phyloP scores from a whole-genome alignment of 2,113 vertebrate species.

The Hippoglossus stenolepis region DNA sequence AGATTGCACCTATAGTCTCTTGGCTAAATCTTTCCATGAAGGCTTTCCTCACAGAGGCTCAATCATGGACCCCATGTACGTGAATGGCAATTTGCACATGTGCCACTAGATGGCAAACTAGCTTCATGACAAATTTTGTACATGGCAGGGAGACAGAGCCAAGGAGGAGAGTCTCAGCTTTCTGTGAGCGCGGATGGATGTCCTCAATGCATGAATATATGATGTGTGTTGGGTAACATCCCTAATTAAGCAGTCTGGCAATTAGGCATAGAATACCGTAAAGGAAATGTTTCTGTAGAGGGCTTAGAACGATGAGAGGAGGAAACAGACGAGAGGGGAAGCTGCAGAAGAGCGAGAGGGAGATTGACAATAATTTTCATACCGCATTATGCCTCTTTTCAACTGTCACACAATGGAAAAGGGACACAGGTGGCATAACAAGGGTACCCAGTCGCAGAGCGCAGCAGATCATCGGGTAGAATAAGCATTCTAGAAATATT shows the following conservation, averaged over 20 bases:
- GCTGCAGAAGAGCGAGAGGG: conserved; percentile 37
- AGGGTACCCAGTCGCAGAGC: conserved; percentile 45
- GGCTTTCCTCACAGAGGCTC: conserved; percentile 61
- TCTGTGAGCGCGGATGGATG: conserved; percentile 71
- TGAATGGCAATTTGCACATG: conserved; percentile 33
- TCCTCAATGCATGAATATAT: conserved; percentile 78
- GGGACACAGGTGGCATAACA: conserved; percentile 69
- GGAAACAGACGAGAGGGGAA: conserved; percentile 45
- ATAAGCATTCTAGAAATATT: conserved; percentile 60
- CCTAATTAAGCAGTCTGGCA: conserved; percentile 77
- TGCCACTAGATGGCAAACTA: conserved; percentile 85
- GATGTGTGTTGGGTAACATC: conserved; percentile 78
- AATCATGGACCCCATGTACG: conserved; percentile 47
- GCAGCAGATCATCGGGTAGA: conserved; percentile 48
- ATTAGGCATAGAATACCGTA: conserved; percentile 73
- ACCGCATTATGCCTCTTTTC: conserved; percentile 58
- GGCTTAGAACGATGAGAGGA: conserved; percentile 54
- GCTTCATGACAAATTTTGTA: conserved; percentile 65
- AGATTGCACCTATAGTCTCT: conserved; percentile 71
- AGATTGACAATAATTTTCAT: conserved; percentile 58
- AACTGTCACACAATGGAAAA: conserved; percentile 59
- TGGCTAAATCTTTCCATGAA: conserved; percentile 73
- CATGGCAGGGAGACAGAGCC: conserved; percentile 38
- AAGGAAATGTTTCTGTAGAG: conserved; percentile 57
- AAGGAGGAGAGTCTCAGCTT: conserved; percentile 41